These are phyloP conservation scores for Esox lucius DNA, from an alignment of 2,797 vertebrate species.

Conservation along the genomic window DNA sequence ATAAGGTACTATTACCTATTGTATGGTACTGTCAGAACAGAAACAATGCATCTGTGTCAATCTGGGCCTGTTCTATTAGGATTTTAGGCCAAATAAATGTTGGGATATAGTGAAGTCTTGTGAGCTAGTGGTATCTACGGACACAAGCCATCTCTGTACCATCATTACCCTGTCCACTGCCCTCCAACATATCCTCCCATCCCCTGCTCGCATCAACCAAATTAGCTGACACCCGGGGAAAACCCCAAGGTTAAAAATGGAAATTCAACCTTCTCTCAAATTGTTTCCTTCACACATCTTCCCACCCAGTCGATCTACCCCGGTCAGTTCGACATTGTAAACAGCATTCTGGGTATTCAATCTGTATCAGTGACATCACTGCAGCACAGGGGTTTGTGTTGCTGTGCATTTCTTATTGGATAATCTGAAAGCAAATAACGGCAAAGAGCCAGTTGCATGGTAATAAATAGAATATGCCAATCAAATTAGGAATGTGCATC, in stretches of 20 bases:
- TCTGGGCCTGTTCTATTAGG: not conserved
- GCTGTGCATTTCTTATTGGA: conserved; percentile 58
- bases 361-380: conserved; percentile 65
- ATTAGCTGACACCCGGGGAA: conserved; percentile 52
- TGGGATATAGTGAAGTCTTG: not conserved
- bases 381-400: conserved; percentile 20
- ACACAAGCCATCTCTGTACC: not conserved
- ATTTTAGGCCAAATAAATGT: too few relatives aligned
- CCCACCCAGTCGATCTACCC: conserved; percentile 35
- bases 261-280: conserved; percentile 40
- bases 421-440: conserved; percentile 64
- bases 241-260: conserved; percentile 40
- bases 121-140: not conserved
- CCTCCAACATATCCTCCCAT: not conserved
- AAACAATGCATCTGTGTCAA: not conserved
- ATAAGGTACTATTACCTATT: not conserved
- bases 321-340: conserved; percentile 37
- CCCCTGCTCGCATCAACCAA: conserved; percentile 44
- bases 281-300: conserved; percentile 32
- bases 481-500: conserved; percentile 66
- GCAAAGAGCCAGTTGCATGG: conserved; percentile 55
- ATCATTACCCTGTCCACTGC: not conserved
- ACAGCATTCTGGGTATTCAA: conserved; percentile 61
- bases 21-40: not conserved
- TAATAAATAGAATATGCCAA: conserved; percentile 79